These are phyloP conservation scores for Ctenicera cuprea DNA, from an alignment of 2,888 invertebrate species.

Conservation along the genomic window DNA sequence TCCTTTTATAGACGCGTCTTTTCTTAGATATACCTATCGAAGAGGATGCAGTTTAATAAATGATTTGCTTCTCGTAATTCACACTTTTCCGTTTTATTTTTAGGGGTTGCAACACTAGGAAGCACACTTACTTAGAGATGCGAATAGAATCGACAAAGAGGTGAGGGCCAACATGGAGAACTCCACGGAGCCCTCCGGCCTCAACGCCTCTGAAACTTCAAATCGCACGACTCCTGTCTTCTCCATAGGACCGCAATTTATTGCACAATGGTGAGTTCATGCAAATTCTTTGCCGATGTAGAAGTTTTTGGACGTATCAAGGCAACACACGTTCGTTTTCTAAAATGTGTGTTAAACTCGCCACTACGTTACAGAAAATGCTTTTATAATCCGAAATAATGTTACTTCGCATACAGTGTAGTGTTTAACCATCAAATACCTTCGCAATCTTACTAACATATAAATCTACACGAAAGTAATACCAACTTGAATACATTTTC, in stretches of 20 bases:
- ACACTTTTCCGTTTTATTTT: constrained; percentile 19
- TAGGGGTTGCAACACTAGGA: constrained; percentile 11
- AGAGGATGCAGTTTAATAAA: constrained; percentile 13
- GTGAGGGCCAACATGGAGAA: constrained; percentile 66
- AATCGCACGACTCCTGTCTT: constrained; percentile 83
- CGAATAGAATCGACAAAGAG: constrained; percentile 36
- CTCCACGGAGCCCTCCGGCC: constrained; percentile 62
- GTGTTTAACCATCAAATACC: too few relatives aligned
- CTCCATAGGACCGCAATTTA: constrained; percentile 85
- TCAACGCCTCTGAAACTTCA: constrained; percentile 74
- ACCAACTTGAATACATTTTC: background rate
- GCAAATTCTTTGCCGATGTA: constrained; percentile 7
- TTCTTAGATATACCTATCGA: constrained; percentile 9
- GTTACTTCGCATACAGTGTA: too few relatives aligned
- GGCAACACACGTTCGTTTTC: background rate
- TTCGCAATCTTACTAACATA: too few relatives aligned
- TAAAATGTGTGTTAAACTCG: background rate
- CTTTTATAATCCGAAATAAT: too few relatives aligned
- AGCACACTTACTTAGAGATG: constrained; percentile 31
- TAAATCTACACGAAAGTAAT: too few relatives aligned
- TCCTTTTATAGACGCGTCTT: constrained; percentile 19
- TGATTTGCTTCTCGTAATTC: constrained; percentile 17
- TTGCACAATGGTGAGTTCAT: constrained; percentile 83
- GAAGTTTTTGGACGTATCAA: constrained; percentile 5
- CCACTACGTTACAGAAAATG: background rate